Conservation (phyloP, 2,797 vertebrate species). For the Malacoctenus gilli region DNA sequence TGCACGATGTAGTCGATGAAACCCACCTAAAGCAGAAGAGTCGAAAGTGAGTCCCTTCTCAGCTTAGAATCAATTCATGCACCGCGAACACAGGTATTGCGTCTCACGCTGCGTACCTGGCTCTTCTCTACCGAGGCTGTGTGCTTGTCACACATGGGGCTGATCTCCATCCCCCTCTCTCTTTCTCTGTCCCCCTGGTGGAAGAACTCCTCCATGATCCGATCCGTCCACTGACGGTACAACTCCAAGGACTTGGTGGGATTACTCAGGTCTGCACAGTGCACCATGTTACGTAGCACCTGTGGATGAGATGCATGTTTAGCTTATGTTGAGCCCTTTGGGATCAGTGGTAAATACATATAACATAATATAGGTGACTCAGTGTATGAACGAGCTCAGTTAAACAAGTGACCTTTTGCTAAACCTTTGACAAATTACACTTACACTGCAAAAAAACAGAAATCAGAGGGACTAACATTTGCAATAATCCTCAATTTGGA, state of each 20-base stretch:
- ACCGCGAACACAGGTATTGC: background rate
- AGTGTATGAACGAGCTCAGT: too few relatives aligned
- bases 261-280: constrained; percentile 97
- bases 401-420: too few relatives aligned
- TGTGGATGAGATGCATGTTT: constrained; percentile 46
- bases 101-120: constrained; percentile 83
- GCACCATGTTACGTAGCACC: constrained; percentile 98
- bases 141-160: constrained; percentile 98
- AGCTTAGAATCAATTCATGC: background rate
- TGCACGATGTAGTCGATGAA: constrained; percentile 99
- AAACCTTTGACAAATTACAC: too few relatives aligned
- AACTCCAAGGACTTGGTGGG: constrained; percentile 97
- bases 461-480: too few relatives aligned
- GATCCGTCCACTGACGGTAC: constrained; percentile 97
- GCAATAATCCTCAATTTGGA: too few relatives aligned
- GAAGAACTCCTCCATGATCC: constrained; percentile 99
- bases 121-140: constrained; percentile 97
- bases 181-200: constrained; percentile 96
- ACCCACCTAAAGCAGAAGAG: constrained; percentile 85
- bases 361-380: too few relatives aligned
- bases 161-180: constrained; percentile 97
- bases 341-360: too few relatives aligned
- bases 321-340: too few relatives aligned
- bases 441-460: too few relatives aligned
- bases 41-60: background rate